phyloP scores from a whole-genome alignment of 2,113 vertebrate genomes.

The Macrotis lagotis region DNA sequence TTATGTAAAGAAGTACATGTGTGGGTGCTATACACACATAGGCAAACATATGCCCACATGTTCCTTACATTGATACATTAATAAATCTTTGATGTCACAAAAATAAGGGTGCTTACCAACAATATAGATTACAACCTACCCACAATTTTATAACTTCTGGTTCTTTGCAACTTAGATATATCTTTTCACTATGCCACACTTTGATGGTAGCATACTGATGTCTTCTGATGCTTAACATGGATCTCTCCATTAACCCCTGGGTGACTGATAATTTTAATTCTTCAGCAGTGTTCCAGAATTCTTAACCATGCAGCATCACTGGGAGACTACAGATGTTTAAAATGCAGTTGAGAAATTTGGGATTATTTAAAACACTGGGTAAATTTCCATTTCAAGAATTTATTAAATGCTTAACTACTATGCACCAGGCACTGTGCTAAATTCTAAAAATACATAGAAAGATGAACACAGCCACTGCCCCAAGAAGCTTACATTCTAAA shows the following conservation, averaged over 20 bases:
- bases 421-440: not conserved
- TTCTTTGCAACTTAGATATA: not conserved
- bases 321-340: not conserved
- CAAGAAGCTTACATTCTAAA: not conserved
- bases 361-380: not conserved
- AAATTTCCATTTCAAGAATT: not conserved
- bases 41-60: not conserved
- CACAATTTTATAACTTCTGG: not conserved
- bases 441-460: not conserved
- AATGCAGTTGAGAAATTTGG: not conserved
- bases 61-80: not conserved
- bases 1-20: not conserved
- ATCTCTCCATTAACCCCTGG: not conserved
- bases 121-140: not conserved
- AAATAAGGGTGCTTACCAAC: not conserved
- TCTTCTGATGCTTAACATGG: not conserved
- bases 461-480: not conserved
- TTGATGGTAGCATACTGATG: not conserved
- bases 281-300: not conserved
- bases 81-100: not conserved
- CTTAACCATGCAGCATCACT: not conserved
- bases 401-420: not conserved
- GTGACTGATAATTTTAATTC: not conserved
- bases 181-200: not conserved
- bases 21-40: not conserved